Base-by-base conservation (phyloP, 2,113 vertebrate species). In the Chlamydotis undulata region DNA sequence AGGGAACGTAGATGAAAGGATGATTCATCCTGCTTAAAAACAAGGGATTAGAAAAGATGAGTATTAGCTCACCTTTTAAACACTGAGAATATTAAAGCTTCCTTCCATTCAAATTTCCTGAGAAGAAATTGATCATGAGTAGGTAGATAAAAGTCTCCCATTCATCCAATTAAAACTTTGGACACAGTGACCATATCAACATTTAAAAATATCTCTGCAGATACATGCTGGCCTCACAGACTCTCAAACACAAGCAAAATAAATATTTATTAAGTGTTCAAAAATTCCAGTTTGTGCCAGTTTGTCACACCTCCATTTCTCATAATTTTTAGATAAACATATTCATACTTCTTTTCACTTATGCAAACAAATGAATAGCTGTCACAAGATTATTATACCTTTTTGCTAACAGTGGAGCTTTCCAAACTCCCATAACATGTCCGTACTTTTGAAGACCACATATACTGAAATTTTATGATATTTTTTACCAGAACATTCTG, bases 21-120 rank as follows among this genome's bases (percentile, higher is more conserved):
- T 50, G n/a, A 89, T 63, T 93, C 73, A 87, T 83, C 47, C 87
- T 77, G 56, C 55, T 90, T 92, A 73, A 87, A 92, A 88, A 56
- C 25, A 59, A 61, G 55, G 70, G 18, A 76, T 88, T 68, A 92
- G 78, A 79, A 76, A 57, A 63, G 33, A 31, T 69, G 31, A 94
- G 25, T 61, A 67, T 78, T 91, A 93, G 22, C 41, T 74, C 71
- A 31, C 24, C 59, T 77, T 86, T 95, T 73, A 81, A 95, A 89
- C 17, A 67, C 55, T 70, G 19, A 26, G 31, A 79, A 41, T 57
- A 7, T 65, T 87, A 83, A 91, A 93, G 7, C 25, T 67, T 77
- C 22, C 26, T 88, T 89, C 45, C 12, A 52, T 61, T 77, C 53
- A 56, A 59, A 61, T 61, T 45, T 84, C 47, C 23, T 55, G 33